These are phyloP conservation scores for Drosophila percnosoma DNA, from an alignment of 2,888 invertebrate species.

Conservation along the genomic window DNA sequence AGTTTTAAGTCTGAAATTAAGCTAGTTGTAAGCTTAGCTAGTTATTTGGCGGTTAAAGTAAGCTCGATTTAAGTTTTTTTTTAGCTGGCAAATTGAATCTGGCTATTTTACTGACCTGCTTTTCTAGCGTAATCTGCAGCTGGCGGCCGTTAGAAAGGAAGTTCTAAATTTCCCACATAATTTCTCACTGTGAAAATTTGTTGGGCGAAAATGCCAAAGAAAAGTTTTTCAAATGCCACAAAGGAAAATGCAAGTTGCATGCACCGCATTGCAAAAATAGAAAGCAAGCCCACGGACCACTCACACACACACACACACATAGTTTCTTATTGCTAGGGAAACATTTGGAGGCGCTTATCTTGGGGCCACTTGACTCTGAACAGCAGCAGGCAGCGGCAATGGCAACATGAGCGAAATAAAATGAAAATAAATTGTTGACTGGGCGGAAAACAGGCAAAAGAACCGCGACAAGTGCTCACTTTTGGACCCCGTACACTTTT, in stretches of 20 bases:
- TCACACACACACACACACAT: slow-evolving; percentile 19
- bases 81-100: slow-evolving; percentile 6
- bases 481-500: slow-evolving; percentile 49
- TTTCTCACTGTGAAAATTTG: slow-evolving; percentile 41
- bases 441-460: slow-evolving; percentile 27
- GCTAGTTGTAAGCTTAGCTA: slow-evolving; percentile 16
- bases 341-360: slow-evolving; percentile 74
- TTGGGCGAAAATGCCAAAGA: slow-evolving; percentile 37
- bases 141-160: slow-evolving; percentile 24
- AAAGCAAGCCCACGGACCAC: slow-evolving; percentile 29
- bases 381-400: slow-evolving; percentile 38
- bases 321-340: slow-evolving; percentile 50
- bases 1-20: slow-evolving; percentile 24
- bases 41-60: slow-evolving; percentile 5
- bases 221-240: slow-evolving; percentile 48
- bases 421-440: slow-evolving; percentile 73
- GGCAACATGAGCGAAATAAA: slow-evolving; percentile 63
- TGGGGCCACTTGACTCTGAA: slow-evolving; percentile 70
- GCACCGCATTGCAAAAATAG: slow-evolving; percentile 53
- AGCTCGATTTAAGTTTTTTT: slow-evolving; percentile 24
- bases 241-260: slow-evolving; percentile 62
- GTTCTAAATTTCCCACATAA: slow-evolving; percentile 48
- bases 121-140: slow-evolving; percentile 26
- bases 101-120: slow-evolving; percentile 38
- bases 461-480: slow-evolving; percentile 72